A percentile compares a stretch with the other conserved stretches of the same genome.
These are phyloP conservation scores for Lepidostoma basale DNA, from an alignment of 1,140 invertebrate genomes.

Conservation along the genomic window DNA sequence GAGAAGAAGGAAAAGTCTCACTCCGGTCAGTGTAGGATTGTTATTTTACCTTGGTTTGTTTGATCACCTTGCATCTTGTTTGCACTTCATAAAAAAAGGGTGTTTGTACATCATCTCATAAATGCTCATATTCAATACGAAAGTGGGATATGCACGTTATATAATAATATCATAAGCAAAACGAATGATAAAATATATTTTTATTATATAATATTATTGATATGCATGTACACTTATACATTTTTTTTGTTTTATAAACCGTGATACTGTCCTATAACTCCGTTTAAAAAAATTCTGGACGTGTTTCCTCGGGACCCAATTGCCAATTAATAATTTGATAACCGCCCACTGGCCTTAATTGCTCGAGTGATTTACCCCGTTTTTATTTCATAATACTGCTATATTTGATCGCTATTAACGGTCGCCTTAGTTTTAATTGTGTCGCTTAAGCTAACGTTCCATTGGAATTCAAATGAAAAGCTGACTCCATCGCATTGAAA, in stretches of 20 bases:
- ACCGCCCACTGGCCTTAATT: conserved; percentile 12
- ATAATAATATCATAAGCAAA: too few relatives aligned
- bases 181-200: too few relatives aligned
- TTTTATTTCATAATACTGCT: conserved; percentile 11
- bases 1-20: conserved; percentile 7
- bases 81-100: conserved; percentile 14
- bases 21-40: conserved; percentile 36
- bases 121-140: not conserved
- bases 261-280: too few relatives aligned
- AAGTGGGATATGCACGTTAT: not conserved
- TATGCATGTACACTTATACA: not conserved
- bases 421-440: not conserved
- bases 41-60: conserved; percentile 15
- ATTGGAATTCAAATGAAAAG: too few relatives aligned
- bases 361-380: conserved; percentile 12
- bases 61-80: conserved; percentile 23
- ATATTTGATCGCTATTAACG: conserved; percentile 6
- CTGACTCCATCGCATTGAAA: too few relatives aligned
- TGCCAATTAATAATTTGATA: conserved; percentile 21
- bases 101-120: not conserved
- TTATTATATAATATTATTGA: too few relatives aligned
- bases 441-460: too few relatives aligned
- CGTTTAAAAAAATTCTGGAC: too few relatives aligned
- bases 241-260: not conserved
- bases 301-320: not conserved